A percentile compares a stretch with the other conserved stretches of the same genome.
Conservation (phyloP, 2,797 vertebrate species). For the Galagoides demidoff region DNA sequence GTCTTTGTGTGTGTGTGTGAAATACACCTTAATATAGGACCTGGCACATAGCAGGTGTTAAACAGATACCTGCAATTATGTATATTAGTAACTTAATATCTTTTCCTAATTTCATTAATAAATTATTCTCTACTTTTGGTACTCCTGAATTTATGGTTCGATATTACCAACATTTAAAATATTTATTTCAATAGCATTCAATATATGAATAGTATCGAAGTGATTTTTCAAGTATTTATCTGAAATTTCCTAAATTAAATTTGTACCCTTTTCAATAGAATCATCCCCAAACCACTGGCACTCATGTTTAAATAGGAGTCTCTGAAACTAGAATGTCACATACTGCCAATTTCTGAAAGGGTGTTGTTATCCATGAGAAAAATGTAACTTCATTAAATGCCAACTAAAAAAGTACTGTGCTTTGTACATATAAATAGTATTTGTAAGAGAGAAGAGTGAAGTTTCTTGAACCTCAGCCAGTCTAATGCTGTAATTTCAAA, state of each 20-base stretch:
- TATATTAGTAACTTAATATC: background rate
- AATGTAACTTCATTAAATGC: background rate
- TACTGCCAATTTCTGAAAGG: background rate
- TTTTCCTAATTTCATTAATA: background rate
- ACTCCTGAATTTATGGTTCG: background rate
- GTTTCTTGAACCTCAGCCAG: background rate
- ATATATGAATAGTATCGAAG: no score
- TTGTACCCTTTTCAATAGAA: background rate
- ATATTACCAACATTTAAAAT: background rate
- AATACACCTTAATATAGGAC: background rate
- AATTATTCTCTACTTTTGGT: background rate
- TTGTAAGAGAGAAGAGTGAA: background rate
- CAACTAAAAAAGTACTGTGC: background rate
- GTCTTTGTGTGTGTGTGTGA: background rate
- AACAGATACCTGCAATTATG: background rate
- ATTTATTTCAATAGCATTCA: background rate
- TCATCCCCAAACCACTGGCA: background rate
- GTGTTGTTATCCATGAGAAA: background rate
- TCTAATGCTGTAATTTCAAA: background rate
- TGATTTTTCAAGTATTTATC: background rate
- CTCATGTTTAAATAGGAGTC: background rate
- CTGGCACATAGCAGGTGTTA: background rate
- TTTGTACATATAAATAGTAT: background rate
- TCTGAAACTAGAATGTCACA: background rate
- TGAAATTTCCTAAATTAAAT: background rate